Percentiles rank a stretch among this genome's conserved stretches.
phyloP scores from a whole-genome alignment of 2,113 vertebrate genomes.

The Lampris megalopsis region DNA sequence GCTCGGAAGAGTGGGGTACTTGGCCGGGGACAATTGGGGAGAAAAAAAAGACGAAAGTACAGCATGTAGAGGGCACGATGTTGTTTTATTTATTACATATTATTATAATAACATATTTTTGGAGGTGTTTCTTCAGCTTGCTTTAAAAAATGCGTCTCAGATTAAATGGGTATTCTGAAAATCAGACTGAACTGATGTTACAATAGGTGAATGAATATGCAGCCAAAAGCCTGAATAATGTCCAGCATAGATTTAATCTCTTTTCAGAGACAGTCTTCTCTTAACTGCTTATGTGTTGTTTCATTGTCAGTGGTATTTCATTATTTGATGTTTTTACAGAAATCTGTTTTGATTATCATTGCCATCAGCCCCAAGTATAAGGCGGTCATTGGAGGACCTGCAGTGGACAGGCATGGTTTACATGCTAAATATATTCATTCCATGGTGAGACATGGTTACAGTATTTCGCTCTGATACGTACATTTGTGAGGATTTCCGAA shows the following conservation, averaged over 20 bases:
- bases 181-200: no score
- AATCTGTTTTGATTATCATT: constrained; percentile 90
- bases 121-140: not conserved
- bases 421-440: constrained; percentile 93
- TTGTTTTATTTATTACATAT: not conserved
- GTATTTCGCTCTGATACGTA: not conserved
- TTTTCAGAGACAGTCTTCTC: no score
- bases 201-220: no score
- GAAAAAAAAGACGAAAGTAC: no score
- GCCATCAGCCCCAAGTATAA: constrained; percentile 95
- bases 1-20: no score
- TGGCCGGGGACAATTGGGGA: no score
- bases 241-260: not conserved
- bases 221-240: not conserved
- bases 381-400: constrained; percentile 88
- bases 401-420: constrained; percentile 85
- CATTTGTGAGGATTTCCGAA: not conserved
- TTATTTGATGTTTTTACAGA: constrained; percentile 74
- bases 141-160: no score
- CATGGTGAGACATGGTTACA: constrained; percentile 82
- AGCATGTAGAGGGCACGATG: no score
- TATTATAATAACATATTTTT: not conserved
- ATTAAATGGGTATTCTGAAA: no score
- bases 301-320: not conserved
- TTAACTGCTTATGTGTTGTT: no score